Evolutionary conservation across 1,140 invertebrate genomes (phyloP).

Genomic region (Diorhabda carinulata): DNA sequence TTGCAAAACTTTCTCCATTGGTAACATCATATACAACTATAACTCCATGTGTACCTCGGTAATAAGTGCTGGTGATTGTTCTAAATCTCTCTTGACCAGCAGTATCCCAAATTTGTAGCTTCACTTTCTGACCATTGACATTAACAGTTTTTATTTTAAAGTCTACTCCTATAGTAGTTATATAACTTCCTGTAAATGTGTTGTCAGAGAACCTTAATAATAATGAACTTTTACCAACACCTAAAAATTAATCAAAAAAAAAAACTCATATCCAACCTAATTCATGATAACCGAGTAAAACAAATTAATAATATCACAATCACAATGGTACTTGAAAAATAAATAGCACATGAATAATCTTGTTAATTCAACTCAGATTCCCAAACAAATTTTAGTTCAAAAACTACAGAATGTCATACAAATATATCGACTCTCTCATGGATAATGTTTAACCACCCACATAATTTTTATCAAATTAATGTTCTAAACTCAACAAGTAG

Average conservation of each 20-base stretch:
- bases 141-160: constrained; percentile 98
- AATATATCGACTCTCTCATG: too few relatives aligned
- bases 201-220: constrained; percentile 97
- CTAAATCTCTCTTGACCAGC: constrained; percentile 91
- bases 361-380: too few relatives aligned
- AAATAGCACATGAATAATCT: too few relatives aligned
- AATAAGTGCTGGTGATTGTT: constrained; percentile 96
- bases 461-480: too few relatives aligned
- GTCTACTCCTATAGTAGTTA: constrained; percentile 99
- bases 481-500: too few relatives aligned
- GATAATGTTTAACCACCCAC: too few relatives aligned
- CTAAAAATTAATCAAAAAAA: constrained; percentile 55
- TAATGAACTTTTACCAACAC: constrained; percentile 97
- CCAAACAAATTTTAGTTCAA: too few relatives aligned
- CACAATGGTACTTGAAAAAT: too few relatives aligned
- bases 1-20: constrained; percentile 97
- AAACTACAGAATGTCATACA: too few relatives aligned
- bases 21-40: constrained; percentile 99
- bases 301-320: constrained; percentile 17
- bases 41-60: constrained; percentile 97
- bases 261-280: too few relatives aligned
- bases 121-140: constrained; percentile 91
- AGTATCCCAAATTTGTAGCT: constrained; percentile 98
- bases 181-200: constrained; percentile 96
- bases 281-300: constrained; percentile 2